Conservation (phyloP, 2,888 invertebrate genomes). For the Plagodis dolabraria region DNA sequence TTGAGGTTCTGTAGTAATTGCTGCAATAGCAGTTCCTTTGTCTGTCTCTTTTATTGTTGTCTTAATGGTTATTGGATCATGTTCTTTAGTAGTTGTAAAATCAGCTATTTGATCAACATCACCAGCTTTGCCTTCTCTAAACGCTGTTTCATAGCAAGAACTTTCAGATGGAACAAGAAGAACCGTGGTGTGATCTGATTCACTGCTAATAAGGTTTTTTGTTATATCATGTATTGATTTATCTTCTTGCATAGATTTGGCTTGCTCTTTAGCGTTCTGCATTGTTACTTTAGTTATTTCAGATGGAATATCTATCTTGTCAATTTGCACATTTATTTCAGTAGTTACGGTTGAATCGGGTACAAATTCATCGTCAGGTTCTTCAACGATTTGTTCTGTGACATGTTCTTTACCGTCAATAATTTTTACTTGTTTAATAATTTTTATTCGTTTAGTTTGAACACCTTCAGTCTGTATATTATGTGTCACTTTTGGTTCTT, state of each 20-base stretch:
- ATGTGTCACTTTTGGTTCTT: constrained; percentile 74
- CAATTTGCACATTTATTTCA: constrained; percentile 57
- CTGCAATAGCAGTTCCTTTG: constrained; percentile 28
- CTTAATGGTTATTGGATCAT: constrained; percentile 10
- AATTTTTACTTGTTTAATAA: constrained; percentile 89
- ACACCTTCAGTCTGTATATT: constrained; percentile 60
- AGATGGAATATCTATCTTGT: constrained; percentile 28
- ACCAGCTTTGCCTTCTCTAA: constrained; percentile 3
- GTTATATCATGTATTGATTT: constrained; percentile 32
- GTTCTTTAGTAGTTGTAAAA: constrained; percentile 28
- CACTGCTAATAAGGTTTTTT: constrained; percentile 42
- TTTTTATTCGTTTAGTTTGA: constrained; percentile 75
- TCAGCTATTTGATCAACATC: constrained; percentile 1
- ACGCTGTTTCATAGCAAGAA: not conserved
- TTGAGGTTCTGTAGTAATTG: constrained; percentile 15
- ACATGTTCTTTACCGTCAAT: constrained; percentile 92
- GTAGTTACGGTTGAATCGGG: constrained; percentile 60
- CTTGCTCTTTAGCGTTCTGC: not conserved
- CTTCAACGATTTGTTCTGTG: constrained; percentile 91
- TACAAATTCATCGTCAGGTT: constrained; percentile 84
- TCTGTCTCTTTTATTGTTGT: constrained; percentile 11
- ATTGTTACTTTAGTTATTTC: constrained; percentile 25
- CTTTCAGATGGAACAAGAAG: constrained; percentile 17
- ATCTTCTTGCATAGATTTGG: constrained; percentile 11
- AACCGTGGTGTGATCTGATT: constrained; percentile 36